A percentile compares a stretch with the other conserved stretches of the same genome.
These are phyloP conservation scores for Onthophagus sagittarius DNA, from an alignment of 2,888 invertebrate genomes.

Conservation along the genomic window DNA sequence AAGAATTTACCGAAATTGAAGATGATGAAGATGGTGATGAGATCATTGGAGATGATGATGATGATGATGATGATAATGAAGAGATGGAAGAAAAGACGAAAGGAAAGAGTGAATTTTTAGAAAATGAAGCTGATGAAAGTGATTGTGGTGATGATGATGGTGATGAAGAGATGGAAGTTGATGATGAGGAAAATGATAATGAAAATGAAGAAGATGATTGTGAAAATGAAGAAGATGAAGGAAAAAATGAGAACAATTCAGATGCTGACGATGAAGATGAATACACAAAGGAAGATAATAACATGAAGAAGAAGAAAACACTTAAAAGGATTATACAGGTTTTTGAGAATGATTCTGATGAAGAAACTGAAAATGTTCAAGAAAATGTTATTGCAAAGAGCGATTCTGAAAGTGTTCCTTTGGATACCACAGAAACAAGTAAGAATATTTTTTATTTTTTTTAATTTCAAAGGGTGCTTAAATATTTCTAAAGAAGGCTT, in stretches of 20 bases:
- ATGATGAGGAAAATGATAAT: slow-evolving; percentile 37
- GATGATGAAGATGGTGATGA: slow-evolving; percentile 55
- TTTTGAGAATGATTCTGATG: slow-evolving; percentile 41
- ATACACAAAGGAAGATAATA: slow-evolving; percentile 13
- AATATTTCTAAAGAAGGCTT: no score
- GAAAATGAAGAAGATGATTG: slow-evolving; percentile 35
- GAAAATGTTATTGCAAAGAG: not conserved
- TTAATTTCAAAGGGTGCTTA: slow-evolving; percentile 36
- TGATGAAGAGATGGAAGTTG: slow-evolving; percentile 26
- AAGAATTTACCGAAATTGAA: slow-evolving; percentile 54
- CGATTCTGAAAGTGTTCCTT: slow-evolving; percentile 11
- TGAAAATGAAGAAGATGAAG: slow-evolving; percentile 35
- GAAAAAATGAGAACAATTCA: slow-evolving; percentile 31
- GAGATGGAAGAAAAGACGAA: slow-evolving; percentile 53
- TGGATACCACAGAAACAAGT: slow-evolving; percentile 29
- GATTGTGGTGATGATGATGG: slow-evolving; percentile 27
- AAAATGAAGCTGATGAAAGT: slow-evolving; percentile 41
- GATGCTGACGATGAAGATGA: slow-evolving; percentile 30
- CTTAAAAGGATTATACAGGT: slow-evolving; percentile 40
- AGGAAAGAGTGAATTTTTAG: slow-evolving; percentile 43
- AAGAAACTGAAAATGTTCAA: slow-evolving; percentile 30
- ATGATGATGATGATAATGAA: slow-evolving; percentile 51
- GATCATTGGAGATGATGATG: slow-evolving; percentile 48
- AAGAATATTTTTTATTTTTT: slow-evolving; percentile 13
- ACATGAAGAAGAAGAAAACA: slow-evolving; percentile 27